Conservation (phyloP, 1,140 invertebrate species). For the Drosophila tsacasi region DNA sequence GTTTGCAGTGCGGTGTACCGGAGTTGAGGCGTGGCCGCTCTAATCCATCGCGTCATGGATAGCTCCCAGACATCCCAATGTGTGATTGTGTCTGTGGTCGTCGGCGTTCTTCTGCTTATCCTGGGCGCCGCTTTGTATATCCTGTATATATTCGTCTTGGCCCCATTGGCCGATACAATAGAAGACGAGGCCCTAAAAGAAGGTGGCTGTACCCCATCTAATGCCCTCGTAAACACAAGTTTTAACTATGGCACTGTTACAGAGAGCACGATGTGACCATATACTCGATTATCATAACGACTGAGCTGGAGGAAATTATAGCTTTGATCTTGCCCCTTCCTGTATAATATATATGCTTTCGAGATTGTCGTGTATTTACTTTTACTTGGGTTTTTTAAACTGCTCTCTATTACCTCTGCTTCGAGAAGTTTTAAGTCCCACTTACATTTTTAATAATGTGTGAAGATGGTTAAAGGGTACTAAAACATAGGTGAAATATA, state of each 20-base stretch:
- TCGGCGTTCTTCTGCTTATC: constrained; percentile 17
- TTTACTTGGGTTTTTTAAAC: not conserved
- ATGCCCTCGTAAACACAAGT: not conserved
- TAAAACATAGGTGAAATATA: not conserved
- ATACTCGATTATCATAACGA: not conserved
- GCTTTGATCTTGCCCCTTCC: not conserved
- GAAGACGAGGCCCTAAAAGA: not conserved
- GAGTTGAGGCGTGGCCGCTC: constrained; percentile 56
- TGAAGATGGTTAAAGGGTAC: no score
- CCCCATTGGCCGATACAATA: not conserved
- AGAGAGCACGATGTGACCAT: not conserved
- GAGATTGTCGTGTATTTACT: not conserved
- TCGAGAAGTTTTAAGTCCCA: not conserved
- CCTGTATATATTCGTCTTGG: not conserved
- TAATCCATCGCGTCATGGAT: constrained; percentile 32
- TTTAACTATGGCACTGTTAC: not conserved
- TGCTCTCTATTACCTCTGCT: not conserved
- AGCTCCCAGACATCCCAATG: constrained; percentile 19
- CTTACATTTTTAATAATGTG: not conserved
- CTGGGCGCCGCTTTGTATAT: constrained; percentile 10
- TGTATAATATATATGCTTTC: not conserved
- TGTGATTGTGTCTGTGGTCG: constrained; percentile 17
- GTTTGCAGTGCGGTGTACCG: constrained; percentile 15
- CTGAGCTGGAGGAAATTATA: not conserved
- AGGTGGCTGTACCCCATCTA: not conserved